Evolutionary conservation across 2,888 invertebrate species (phyloP).

Genomic region (Yponomeuta cagnagella): DNA sequence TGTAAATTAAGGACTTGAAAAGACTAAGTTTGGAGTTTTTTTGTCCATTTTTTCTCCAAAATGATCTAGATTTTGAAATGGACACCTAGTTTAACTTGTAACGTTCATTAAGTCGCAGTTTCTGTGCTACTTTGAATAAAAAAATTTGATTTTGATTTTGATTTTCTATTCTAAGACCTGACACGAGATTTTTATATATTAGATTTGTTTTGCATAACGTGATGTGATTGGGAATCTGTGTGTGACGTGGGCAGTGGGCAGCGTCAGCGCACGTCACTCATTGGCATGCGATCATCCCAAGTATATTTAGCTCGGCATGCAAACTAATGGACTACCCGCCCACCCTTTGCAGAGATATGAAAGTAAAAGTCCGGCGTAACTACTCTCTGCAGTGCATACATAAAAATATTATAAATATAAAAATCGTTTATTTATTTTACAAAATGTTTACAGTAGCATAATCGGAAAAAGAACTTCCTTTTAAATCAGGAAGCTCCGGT

Average conservation of each 20-base stretch:
- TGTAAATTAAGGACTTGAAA: no score
- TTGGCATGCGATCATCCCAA: conserved; percentile 42
- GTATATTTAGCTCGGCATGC: conserved; percentile 51
- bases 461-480: not conserved
- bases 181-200: no score
- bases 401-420: not conserved
- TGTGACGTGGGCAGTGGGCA: conserved; percentile 24
- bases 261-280: conserved; percentile 57
- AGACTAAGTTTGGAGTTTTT: no score
- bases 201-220: conserved; percentile 26
- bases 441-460: not conserved
- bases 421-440: not conserved
- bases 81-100: no score
- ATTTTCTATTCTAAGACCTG: no score
- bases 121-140: no score
- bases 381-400: not conserved
- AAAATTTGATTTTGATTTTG: no score
- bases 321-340: not conserved
- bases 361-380: not conserved
- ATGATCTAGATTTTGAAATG: no score
- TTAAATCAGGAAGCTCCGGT: no score
- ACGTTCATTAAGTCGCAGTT: no score
- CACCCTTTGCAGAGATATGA: not conserved
- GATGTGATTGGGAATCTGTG: conserved; percentile 34
- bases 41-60: no score